Percentiles rank a stretch among this genome's conserved stretches.
Evolutionary conservation across 2,797 vertebrate species (phyloP).

Genomic region (Choloepus didactylus): DNA sequence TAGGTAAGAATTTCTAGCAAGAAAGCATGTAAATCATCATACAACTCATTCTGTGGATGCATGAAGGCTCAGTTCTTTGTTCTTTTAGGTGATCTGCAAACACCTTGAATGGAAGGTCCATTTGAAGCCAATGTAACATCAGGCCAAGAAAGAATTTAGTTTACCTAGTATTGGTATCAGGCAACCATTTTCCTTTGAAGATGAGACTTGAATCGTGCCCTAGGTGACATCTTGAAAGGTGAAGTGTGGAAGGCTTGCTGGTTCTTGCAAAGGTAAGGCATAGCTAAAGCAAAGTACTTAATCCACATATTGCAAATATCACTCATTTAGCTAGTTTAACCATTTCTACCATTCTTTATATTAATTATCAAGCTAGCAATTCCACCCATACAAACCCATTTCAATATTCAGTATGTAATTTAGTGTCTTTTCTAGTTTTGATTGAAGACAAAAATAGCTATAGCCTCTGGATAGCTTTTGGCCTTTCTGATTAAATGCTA

Average conservation of each 20-base stretch:
- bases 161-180: not conserved
- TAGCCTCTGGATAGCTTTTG: not conserved
- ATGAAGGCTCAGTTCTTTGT: not conserved
- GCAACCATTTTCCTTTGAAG: not conserved
- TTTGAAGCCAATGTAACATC: not conserved
- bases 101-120: not conserved
- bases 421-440: constrained; percentile 15
- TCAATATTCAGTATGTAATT: constrained; percentile 37
- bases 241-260: not conserved
- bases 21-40: not conserved
- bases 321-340: not conserved
- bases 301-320: not conserved
- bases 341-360: not conserved
- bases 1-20: constrained; percentile 25
- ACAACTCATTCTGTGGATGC: not conserved
- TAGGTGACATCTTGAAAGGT: not conserved
- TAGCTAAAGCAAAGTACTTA: not conserved
- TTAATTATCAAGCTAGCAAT: constrained; percentile 24
- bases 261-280: not conserved
- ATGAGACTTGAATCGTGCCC: not conserved
- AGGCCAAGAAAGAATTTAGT: not conserved
- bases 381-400: constrained; percentile 37
- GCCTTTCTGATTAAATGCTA: constrained; percentile 42
- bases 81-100: not conserved
- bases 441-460: constrained; percentile 23